Percentiles rank a stretch among this genome's conserved stretches.
Evolutionary conservation across 2,797 vertebrate species (phyloP).

Genomic region (Geotrypetes seraphini): DNA sequence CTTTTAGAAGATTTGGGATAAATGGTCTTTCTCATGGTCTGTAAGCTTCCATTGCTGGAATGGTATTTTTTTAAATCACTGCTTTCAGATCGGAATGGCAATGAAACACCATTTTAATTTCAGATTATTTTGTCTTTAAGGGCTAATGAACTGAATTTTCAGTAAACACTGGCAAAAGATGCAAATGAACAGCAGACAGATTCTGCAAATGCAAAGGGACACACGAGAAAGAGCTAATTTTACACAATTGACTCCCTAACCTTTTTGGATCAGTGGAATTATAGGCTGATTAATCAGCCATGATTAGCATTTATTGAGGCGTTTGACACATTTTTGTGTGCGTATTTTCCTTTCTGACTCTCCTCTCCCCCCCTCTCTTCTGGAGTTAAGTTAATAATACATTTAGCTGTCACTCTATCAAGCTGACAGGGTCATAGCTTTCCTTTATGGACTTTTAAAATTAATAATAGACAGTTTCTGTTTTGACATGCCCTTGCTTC

Average conservation of each 20-base stretch:
- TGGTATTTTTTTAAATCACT: slow-evolving; percentile 44
- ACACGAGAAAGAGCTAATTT: slow-evolving; percentile 64
- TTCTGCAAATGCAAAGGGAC: slow-evolving; percentile 55
- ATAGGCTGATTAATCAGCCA: slow-evolving; percentile 74
- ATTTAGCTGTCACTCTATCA: slow-evolving; percentile 71
- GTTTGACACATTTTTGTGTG: slow-evolving; percentile 34
- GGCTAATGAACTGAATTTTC: slow-evolving; percentile 58
- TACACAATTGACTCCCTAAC: slow-evolving; percentile 70
- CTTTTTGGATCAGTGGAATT: slow-evolving; percentile 76
- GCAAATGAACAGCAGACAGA: slow-evolving; percentile 51
- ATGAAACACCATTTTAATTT: slow-evolving; percentile 40
- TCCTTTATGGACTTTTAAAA: slow-evolving; percentile 73
- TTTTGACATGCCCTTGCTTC: slow-evolving; percentile 54
- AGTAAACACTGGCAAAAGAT: slow-evolving; percentile 53
- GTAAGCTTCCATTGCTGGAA: slow-evolving; percentile 35
- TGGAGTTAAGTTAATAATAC: slow-evolving; percentile 56
- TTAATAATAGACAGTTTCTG: slow-evolving; percentile 59
- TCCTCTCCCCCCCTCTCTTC: slow-evolving; percentile 24
- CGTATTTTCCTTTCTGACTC: accelerated
- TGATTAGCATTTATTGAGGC: slow-evolving; percentile 70
- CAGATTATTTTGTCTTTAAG: slow-evolving; percentile 49
- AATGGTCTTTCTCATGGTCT: slow-evolving; percentile 46
- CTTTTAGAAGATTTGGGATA: slow-evolving; percentile 31
- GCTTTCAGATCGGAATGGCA: slow-evolving; percentile 41
- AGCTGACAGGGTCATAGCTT: slow-evolving; percentile 68